Percentiles rank a stretch among this genome's conserved stretches.
Evolutionary conservation across 2,797 vertebrate species (phyloP).

Genomic region (Pempheris klunzingeri): DNA sequence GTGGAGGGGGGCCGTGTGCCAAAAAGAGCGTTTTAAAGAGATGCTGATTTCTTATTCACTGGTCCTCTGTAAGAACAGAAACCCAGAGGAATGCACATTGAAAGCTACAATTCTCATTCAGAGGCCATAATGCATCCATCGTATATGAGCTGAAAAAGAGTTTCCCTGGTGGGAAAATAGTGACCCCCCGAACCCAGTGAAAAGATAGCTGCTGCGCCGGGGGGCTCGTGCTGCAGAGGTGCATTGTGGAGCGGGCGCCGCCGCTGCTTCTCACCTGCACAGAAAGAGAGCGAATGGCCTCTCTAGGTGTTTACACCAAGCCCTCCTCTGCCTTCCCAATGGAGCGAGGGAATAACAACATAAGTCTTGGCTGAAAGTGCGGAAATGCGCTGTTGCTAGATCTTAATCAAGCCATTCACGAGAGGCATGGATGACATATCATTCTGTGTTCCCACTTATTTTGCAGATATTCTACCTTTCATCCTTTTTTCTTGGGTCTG

Average conservation of each 20-base stretch:
- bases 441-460: conserved; percentile 54
- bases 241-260: conserved; percentile 72
- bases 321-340: conserved; percentile 79
- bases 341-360: conserved; percentile 83
- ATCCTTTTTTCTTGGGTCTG: conserved; percentile 50
- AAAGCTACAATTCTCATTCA: conserved; percentile 79
- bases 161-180: conserved; percentile 90
- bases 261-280: conserved; percentile 85
- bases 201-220: conserved; percentile 74
- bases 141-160: conserved; percentile 87
- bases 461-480: conserved; percentile 51
- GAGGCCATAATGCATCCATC: conserved; percentile 85
- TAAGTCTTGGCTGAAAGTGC: conserved; percentile 67
- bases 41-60: conserved; percentile 89
- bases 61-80: conserved; percentile 76
- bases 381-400: conserved; percentile 80
- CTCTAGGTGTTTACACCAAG: conserved; percentile 80
- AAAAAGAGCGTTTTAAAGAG: conserved; percentile 83
- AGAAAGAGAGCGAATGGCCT: conserved; percentile 69
- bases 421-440: conserved; percentile 60
- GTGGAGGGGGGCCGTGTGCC: conserved; percentile 40
- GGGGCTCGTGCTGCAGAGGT: conserved; percentile 80
- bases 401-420: conserved; percentile 75
- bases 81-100: conserved; percentile 79
- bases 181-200: conserved; percentile 90